Percentiles rank a stretch among this genome's conserved stretches.
These are phyloP conservation scores for Thecophora atra DNA, from an alignment of 2,888 invertebrate genomes.

Conservation along the genomic window DNA sequence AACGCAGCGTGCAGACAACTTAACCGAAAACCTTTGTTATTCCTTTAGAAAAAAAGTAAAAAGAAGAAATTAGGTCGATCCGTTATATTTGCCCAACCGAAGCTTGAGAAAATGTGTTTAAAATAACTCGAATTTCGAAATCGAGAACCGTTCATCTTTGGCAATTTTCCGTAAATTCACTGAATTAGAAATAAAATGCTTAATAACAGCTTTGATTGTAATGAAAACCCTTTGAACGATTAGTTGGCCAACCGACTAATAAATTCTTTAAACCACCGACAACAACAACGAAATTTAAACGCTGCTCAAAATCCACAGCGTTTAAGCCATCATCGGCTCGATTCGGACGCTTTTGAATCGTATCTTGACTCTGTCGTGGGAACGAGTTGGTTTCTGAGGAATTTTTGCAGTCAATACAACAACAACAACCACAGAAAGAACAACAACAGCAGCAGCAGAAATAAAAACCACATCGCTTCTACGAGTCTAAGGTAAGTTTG, in stretches of 20 bases:
- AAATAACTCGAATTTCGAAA: too few species aligned
- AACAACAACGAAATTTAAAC: background rate
- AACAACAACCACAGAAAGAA: background rate
- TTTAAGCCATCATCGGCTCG: slow-evolving; percentile 5
- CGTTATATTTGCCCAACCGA: background rate
- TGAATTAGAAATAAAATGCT: background rate
- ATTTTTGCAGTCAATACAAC: slow-evolving; percentile 28
- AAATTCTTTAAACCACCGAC: background rate
- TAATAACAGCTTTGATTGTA: background rate
- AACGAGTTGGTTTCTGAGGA: slow-evolving; percentile 27
- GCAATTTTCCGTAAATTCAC: background rate
- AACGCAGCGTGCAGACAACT: slow-evolving; percentile 11
- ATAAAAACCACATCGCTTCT: background rate
- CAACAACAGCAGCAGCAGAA: background rate
- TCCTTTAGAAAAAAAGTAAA: background rate
- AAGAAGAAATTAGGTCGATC: background rate
- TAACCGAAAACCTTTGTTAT: background rate
- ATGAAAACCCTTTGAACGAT: background rate
- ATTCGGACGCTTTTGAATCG: background rate
- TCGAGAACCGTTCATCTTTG: background rate
- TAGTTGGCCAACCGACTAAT: background rate
- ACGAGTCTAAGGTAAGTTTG: background rate
- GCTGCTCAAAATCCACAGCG: slow-evolving; percentile 5
- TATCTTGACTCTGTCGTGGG: slow-evolving; percentile 22
- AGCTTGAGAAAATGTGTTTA: too few species aligned